Evolutionary conservation across 2,797 vertebrate genomes (phyloP), one percentile per base, ranked within the genome.

Genomic region (Siniperca obscura): DNA sequence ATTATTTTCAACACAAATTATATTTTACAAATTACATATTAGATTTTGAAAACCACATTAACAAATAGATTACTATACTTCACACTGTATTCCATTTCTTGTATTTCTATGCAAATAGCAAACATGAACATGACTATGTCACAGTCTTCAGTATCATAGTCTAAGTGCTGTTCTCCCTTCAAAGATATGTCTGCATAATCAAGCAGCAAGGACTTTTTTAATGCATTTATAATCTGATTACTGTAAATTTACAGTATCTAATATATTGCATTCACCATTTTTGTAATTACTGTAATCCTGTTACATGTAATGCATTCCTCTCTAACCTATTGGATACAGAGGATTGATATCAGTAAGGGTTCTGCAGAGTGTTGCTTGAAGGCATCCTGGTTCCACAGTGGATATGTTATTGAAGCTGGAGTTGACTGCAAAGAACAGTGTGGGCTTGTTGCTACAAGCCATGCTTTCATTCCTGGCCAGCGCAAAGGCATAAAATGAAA

Each of bases 401-500:
- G 70, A 82, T 75, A 30, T 77, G 76, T 70, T 85, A 84, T 83
- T 84, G 72, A 81, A 81, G 87, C 82, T 77, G 50, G 68, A 83
- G 86, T 74, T 56, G 80, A 76, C 81, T 87, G 85, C 78, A 85
- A 76, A 92, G 71, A 84, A 82, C 81, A 90, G 91, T 90, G 90
- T 90, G 88, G 91, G 89, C 83, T 91, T 85, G 83, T 90, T 80
- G 91, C 92, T 89, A 86, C 74, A 75, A 94, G 91, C 88, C 60
- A 81, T 40, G 56, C 91, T 92, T 93, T 93, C 76, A 92, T 94
- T 93, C 80, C 84, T 80, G 73, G 89, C 93, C 91, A 93, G 91
- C 84, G 73, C 84, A 81, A 80, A 92, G 86, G 79, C 87, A 86
- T 86, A 73, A 87, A 90, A 94, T 91, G 84, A 92, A 91, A 90